A percentile compares a stretch with the other conserved stretches of the same genome.
Conservation (phyloP, 2,797 vertebrate genomes). For the Sebastolobus altivelis region DNA sequence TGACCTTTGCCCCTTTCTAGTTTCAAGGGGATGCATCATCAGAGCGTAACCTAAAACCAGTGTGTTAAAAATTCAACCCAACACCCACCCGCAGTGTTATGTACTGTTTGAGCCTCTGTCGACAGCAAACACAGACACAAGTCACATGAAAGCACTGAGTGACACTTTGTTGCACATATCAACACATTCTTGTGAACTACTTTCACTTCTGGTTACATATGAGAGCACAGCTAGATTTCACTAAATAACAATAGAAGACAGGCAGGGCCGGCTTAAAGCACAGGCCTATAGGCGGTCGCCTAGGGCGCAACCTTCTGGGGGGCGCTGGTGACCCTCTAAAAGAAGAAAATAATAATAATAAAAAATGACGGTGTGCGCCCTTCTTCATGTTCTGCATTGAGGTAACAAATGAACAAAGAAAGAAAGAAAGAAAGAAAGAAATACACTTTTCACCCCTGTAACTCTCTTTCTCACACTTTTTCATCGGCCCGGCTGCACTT, state of each 20-base stretch:
- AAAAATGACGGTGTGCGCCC: too few relatives aligned
- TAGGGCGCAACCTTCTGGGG: too few relatives aligned
- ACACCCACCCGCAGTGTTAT: background rate
- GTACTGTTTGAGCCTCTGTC: conserved; percentile 1
- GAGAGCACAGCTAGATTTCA: background rate
- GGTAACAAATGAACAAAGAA: too few relatives aligned
- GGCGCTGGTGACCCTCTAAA: too few relatives aligned
- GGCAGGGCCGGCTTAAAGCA: too few relatives aligned
- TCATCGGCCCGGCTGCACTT: rapidly evolving
- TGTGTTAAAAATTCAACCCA: conserved; percentile 24
- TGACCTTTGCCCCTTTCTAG: conserved; percentile 29
- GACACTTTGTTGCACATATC: background rate
- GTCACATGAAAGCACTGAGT: background rate
- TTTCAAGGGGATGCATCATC: background rate
- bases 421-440: too few relatives aligned
- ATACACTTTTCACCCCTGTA: too few relatives aligned
- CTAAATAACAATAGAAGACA: background rate
- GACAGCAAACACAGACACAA: background rate
- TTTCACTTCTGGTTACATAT: background rate
- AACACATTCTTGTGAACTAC: background rate
- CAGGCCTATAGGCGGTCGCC: rapidly evolving
- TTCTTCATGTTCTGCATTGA: too few relatives aligned
- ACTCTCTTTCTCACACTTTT: too few relatives aligned
- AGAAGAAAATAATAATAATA: rapidly evolving
- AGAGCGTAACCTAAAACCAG: conserved; percentile 23